Base-by-base conservation (phyloP, 1,140 invertebrate genomes). In the Magallana angulata region DNA sequence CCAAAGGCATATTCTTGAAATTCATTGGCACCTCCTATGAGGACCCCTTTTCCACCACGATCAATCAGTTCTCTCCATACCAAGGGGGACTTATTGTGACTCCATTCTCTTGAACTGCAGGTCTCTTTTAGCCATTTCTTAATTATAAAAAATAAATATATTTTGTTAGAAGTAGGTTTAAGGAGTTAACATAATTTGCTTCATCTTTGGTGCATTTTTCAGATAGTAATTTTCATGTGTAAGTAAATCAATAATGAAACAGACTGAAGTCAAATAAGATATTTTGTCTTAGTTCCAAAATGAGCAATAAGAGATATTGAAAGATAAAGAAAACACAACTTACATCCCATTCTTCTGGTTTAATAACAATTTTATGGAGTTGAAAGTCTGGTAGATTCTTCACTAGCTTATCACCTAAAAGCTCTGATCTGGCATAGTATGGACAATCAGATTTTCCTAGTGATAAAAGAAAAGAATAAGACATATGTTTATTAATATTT, bases 1-100 rank as follows among this genome's bases (percentile, higher is more conserved):
- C 91, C 94, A 62, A 92, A 85, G 5, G 92, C 93, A 91, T 95
- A 95, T 89, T 95, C 94, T 87, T 95, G 94, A 82, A 95, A 95
- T 59, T 95, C 95, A 91, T 95, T 95, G 1, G 93, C 92, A 57
- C 93, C 94, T 62, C 95, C 95, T 82, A 95, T 94, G 8, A 95
- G 90, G n/a, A 94, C 92, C n/a, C 94, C 94, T 89, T 95, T 95
- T 4, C 95, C 94, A 36, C 95, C 95, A 30, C 94, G 88, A 85
- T 95, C 94, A 18, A 95, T 92, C 80, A 95, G 81, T 88, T 95
- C 95, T 36, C 95, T 85, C 95, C 95, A 95, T n/a, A 95, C 90
- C n/a, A 95, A 87, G 30, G 95, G 95, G 0, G 94, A 95, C 83
- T 92, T 91, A 7, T 85, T 87, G 88, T 94, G 92, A 1, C 88